Evolutionary conservation across 2,113 vertebrate genomes (phyloP).

Genomic region (Gulo gulo): DNA sequence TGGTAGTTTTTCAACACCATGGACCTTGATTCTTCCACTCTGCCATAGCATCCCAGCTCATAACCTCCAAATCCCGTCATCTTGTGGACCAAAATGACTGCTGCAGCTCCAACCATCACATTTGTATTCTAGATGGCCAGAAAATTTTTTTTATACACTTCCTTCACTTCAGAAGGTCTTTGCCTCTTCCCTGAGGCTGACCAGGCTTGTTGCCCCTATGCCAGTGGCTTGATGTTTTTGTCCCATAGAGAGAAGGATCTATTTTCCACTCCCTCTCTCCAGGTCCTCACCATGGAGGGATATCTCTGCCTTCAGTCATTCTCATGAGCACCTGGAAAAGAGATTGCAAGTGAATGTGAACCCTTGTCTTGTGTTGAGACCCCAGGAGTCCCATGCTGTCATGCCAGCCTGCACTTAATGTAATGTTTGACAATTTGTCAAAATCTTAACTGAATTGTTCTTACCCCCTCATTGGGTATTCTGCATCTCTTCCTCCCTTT

Average conservation of each 20-base stretch:
- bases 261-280: background rate
- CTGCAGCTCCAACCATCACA: background rate
- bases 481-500: background rate
- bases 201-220: background rate
- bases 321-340: background rate
- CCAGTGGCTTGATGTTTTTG: background rate
- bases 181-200: background rate
- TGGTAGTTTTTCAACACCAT: background rate
- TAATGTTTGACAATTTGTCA: background rate
- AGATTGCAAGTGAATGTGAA: background rate
- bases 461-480: background rate
- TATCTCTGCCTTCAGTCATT: background rate
- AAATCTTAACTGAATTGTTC: background rate
- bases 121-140: background rate
- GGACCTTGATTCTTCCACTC: background rate
- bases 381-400: background rate
- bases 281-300: background rate
- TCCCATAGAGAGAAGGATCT: background rate
- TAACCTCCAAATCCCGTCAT: background rate
- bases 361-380: background rate
- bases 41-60: background rate
- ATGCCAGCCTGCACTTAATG: background rate
- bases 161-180: background rate
- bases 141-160: background rate
- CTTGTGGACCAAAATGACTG: background rate